Evolutionary conservation across 2,888 invertebrate species (phyloP).

Genomic region (Drosophila nr. medialis): DNA sequence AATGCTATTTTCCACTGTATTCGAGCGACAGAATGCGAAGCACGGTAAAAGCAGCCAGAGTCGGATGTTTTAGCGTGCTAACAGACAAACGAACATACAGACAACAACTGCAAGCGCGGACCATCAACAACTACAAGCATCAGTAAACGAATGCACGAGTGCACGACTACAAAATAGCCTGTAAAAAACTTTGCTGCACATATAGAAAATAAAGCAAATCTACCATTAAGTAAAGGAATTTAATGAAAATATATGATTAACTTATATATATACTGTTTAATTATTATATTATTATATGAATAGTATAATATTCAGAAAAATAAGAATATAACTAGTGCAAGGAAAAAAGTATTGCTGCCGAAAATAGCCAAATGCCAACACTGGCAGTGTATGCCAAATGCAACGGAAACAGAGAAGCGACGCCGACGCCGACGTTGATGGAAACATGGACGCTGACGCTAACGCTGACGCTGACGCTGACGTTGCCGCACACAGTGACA

Average conservation of each 20-base stretch:
- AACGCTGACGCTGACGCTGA: conserved; percentile 15
- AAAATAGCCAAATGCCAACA: not conserved
- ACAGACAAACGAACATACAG: conserved; percentile 57
- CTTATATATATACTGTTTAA: not conserved
- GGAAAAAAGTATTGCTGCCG: not conserved
- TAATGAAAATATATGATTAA: not conserved
- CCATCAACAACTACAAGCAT: conserved; percentile 12
- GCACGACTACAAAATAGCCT: not conserved
- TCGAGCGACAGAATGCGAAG: conserved; percentile 68
- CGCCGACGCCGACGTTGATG: conserved; percentile 32
- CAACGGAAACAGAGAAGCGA: conserved; percentile 31
- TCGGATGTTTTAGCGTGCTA: conserved; percentile 73
- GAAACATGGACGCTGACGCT: conserved; percentile 22
- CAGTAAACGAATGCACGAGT: not conserved
- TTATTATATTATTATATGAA: not conserved
- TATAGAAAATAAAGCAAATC: not conserved
- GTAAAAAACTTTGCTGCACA: not conserved
- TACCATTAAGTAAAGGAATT: not conserved
- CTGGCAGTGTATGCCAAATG: not conserved
- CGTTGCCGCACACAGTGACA: conserved; percentile 62
- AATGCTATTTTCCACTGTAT: conserved; percentile 77
- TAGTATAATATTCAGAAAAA: not conserved
- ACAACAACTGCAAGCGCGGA: conserved; percentile 33
- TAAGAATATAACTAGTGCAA: not conserved
- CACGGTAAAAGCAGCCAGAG: conserved; percentile 33